Evolutionary conservation across 2,888 invertebrate genomes (phyloP).

Genomic region (Steinernema scapterisci): DNA sequence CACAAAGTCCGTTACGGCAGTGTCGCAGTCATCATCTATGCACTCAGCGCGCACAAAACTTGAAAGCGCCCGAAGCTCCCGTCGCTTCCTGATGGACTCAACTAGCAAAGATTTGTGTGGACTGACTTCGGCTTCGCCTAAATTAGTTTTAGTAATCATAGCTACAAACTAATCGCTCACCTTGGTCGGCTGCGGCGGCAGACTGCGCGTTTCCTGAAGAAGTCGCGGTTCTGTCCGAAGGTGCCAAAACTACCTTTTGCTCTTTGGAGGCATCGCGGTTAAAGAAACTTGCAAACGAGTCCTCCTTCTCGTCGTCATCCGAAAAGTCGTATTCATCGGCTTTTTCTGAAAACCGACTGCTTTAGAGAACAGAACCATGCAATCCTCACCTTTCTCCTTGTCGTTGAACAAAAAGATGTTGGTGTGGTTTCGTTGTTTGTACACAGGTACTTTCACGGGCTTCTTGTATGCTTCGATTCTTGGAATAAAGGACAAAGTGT

Average conservation of each 20-base stretch:
- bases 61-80: background rate
- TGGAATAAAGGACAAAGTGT: background rate
- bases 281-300: background rate
- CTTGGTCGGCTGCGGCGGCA: slow-evolving; percentile 8
- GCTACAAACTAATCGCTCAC: background rate
- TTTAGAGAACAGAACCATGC: background rate
- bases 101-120: background rate
- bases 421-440: slow-evolving; percentile 46
- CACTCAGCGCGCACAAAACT: background rate
- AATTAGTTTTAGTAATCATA: background rate
- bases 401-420: slow-evolving; percentile 30
- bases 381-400: slow-evolving; percentile 33
- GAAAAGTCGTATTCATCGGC: slow-evolving; percentile 38
- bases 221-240: background rate
- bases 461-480: slow-evolving; percentile 1
- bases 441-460: slow-evolving; percentile 47
- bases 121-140: background rate
- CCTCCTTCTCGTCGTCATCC: slow-evolving; percentile 39
- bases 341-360: slow-evolving; percentile 36
- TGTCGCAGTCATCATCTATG: background rate
- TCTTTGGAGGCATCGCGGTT: background rate
- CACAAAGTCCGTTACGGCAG: background rate
- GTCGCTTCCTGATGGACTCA: slow-evolving; percentile 2
- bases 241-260: background rate
- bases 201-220: background rate